These are phyloP conservation scores for Otis tarda DNA, from an alignment of 2,113 vertebrate genomes.

Conservation along the genomic window DNA sequence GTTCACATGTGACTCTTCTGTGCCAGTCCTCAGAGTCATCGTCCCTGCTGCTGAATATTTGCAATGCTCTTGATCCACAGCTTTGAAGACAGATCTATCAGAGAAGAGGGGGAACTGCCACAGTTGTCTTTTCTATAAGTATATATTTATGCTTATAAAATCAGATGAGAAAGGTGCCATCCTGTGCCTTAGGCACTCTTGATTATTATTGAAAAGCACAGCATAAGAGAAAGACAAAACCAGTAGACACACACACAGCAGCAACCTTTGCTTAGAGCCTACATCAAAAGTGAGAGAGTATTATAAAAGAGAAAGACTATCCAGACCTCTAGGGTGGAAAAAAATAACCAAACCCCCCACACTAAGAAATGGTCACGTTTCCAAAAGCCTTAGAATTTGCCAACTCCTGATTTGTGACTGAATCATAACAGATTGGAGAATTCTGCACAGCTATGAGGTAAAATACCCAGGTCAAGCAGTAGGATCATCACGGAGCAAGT, in stretches of 20 bases:
- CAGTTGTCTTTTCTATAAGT: neutral
- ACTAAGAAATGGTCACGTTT: neutral
- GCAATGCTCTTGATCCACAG: conserved; percentile 4
- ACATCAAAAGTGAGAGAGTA: neutral
- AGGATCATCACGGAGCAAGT: neutral
- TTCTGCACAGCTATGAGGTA: neutral
- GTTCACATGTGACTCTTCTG: neutral
- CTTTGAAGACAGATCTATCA: conserved; percentile 46
- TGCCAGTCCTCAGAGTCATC: neutral
- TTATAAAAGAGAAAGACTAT: neutral
- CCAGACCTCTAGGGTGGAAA: neutral
- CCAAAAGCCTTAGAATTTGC: neutral
- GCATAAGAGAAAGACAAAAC: conserved; percentile 4
- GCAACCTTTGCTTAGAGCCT: neutral
- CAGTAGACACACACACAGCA: neutral
- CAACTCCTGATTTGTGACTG: neutral
- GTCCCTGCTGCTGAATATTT: conserved; percentile 27
- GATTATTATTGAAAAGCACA: conserved; percentile 12
- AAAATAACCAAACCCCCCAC: neutral
- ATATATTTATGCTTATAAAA: conserved; percentile 32
- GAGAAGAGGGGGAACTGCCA: neutral
- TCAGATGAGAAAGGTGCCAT: neutral
- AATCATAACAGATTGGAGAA: neutral
- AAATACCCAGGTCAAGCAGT: neutral
- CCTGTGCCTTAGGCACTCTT: neutral